Base-by-base conservation (phyloP, 1,140 invertebrate species). In the Triops cancriformis region DNA sequence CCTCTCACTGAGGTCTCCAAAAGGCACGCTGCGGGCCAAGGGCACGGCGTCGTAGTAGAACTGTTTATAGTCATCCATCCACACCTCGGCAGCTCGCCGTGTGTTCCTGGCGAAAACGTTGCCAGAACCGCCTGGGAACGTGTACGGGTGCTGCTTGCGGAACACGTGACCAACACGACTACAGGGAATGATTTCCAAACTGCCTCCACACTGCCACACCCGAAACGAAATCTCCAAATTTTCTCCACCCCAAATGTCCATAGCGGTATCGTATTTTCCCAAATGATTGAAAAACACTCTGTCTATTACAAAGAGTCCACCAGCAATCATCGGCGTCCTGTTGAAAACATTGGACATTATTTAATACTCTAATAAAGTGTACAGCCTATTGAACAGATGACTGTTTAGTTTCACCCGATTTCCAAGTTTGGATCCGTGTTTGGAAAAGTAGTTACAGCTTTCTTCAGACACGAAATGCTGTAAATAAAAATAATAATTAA, bases 191-290 rank as follows among this genome's bases (percentile, higher is more conserved):
- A 98, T 97, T 86, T 97, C 94, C 74, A 98, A 84, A 78, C 91
- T 94, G 23, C 96, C 96, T 4, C 96, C 96, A 83, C 96, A 98
- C 85, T 97, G 96, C 96, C 95, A 97, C n/a, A 95, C 93, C 80
- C 94, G 88, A 83, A 91, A 91, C 64, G 90, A 92, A 79, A 91
- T 89, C 85, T 90, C 89, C 79, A 95, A 84, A 86, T 94, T 94
- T 84, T 95, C 93, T 26, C 92, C 93, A 72, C 93, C 92, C 97
- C 97, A 98, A 10, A 98, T 94, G 83, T 98, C 95, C 95, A 98
- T 97, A 82, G 93, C 93, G 86, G 93, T 95, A 83, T 99, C 97
- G 85, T 99, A 99, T 82, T 96, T 96, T 73, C 97, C 97, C 11
- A 99, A 88, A 82, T 93, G 92, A 80, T 94, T 92, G 86, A 99